Conservation (phyloP, 35 echinoderm and acorn worm genomes). For the Ptychodera flava region DNA sequence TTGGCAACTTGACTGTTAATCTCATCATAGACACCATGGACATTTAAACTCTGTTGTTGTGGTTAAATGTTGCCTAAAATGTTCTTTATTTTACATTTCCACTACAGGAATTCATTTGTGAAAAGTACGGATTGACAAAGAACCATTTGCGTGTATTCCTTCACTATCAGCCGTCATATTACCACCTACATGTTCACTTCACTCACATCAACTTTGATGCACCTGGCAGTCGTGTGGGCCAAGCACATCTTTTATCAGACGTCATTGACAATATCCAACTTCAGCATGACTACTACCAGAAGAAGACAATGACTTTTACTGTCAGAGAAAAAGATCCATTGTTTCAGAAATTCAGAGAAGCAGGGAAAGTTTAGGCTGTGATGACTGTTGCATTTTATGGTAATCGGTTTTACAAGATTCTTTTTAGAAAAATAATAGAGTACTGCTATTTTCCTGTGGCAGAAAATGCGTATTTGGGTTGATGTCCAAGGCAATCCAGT, state of each 20-base stretch:
- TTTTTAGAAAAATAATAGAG: too few relatives aligned
- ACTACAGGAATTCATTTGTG: conserved; percentile 53
- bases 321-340: conserved; percentile 66
- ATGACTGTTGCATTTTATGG: too few relatives aligned
- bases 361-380: conserved; percentile 21
- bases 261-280: conserved; percentile 88
- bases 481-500: too few relatives aligned
- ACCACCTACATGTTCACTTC: conserved; percentile 92
- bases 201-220: conserved; percentile 77
- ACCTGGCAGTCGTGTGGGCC: conserved; percentile 48
- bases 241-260: conserved; percentile 68
- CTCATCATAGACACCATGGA: too few relatives aligned
- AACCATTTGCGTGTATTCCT: conserved; percentile 67
- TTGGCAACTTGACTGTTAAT: too few relatives aligned
- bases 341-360: conserved; percentile 55
- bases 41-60: too few relatives aligned
- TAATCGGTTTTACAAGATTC: too few relatives aligned
- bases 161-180: conserved; percentile 98
- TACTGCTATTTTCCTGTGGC: too few relatives aligned
- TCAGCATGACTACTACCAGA: conserved; percentile 85
- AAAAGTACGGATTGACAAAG: conserved; percentile 47
- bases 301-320: conserved; percentile 59
- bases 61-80: too few relatives aligned
- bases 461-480: too few relatives aligned
- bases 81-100: too few relatives aligned